Conservation (phyloP, 2,113 vertebrate genomes). For the Bos javanicus region DNA sequence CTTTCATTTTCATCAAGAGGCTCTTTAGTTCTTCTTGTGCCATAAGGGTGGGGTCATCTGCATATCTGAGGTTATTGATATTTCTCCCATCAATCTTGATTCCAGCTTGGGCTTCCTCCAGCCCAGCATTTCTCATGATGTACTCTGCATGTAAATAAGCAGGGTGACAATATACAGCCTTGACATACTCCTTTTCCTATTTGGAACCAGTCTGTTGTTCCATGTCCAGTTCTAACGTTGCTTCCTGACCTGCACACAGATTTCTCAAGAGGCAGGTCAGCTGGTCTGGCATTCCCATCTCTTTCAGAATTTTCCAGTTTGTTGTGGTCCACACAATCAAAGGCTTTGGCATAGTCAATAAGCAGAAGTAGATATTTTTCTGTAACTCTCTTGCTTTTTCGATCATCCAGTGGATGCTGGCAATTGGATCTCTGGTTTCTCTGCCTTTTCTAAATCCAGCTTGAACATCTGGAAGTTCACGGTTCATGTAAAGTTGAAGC, state of each 20-base stretch:
- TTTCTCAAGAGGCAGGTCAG: neutral
- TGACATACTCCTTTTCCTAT: neutral
- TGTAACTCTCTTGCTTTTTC: neutral
- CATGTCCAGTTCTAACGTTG: neutral
- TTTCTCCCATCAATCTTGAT: neutral
- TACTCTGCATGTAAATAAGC: neutral
- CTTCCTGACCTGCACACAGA: neutral
- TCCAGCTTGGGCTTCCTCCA: neutral
- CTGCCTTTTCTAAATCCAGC: neutral
- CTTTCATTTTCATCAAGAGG: neutral
- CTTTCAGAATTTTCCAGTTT: neutral
- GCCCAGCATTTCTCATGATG: neutral
- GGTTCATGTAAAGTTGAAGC: accelerated
- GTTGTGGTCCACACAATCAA: neutral
- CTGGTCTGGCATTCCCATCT: neutral
- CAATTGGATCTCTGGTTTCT: neutral
- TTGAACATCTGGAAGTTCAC: neutral
- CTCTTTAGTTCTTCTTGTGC: neutral
- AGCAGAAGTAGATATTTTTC: neutral
- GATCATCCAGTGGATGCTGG: neutral
- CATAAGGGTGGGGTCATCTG: neutral
- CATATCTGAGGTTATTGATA: neutral
- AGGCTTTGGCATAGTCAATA: neutral
- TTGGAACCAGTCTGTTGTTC: neutral
- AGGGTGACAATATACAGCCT: neutral